Percentiles rank a stretch among this genome's conserved stretches.
These are phyloP conservation scores for Grapholita molesta DNA, from an alignment of 1,140 invertebrate genomes.

Conservation along the genomic window DNA sequence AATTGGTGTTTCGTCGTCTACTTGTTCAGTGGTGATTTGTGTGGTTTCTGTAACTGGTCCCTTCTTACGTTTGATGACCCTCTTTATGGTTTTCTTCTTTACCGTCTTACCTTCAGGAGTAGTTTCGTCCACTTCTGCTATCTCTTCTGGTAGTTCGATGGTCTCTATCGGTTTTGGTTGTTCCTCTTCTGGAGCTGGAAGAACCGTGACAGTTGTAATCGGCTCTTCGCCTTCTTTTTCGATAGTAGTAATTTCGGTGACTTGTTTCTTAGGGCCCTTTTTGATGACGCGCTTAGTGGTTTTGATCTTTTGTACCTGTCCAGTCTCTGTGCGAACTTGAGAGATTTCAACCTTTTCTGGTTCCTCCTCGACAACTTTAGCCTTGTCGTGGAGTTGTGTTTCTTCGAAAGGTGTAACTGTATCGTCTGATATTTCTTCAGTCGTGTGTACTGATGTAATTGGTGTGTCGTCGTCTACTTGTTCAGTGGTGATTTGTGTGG, in stretches of 20 bases:
- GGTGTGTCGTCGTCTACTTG: background rate
- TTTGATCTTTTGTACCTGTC: background rate
- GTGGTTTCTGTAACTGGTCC: slow-evolving; percentile 32
- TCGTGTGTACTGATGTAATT: background rate
- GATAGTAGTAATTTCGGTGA: slow-evolving; percentile 68
- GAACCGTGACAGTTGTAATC: slow-evolving; percentile 40
- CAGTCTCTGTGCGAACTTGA: background rate
- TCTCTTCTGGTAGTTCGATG: slow-evolving; percentile 43
- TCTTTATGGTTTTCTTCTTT: slow-evolving; percentile 53
- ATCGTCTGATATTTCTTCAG: background rate
- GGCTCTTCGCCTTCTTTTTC: slow-evolving; percentile 68
- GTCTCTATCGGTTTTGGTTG: background rate
- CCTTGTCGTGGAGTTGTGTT: background rate
- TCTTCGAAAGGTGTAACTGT: background rate
- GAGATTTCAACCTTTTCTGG: slow-evolving; percentile 29
- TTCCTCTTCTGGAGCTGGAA: background rate
- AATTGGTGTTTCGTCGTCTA: slow-evolving; percentile 32
- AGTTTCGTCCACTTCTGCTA: slow-evolving; percentile 22
- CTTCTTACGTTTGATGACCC: slow-evolving; percentile 55
- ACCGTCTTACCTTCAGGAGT: slow-evolving; percentile 35
- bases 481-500: background rate
- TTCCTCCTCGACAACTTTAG: background rate
- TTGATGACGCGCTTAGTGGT: slow-evolving; percentile 20
- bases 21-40: slow-evolving; percentile 22
- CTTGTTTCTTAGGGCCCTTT: slow-evolving; percentile 60